Conservation (phyloP, 2,113 vertebrate species). For the Poeciliopsis turrubarensis region DNA sequence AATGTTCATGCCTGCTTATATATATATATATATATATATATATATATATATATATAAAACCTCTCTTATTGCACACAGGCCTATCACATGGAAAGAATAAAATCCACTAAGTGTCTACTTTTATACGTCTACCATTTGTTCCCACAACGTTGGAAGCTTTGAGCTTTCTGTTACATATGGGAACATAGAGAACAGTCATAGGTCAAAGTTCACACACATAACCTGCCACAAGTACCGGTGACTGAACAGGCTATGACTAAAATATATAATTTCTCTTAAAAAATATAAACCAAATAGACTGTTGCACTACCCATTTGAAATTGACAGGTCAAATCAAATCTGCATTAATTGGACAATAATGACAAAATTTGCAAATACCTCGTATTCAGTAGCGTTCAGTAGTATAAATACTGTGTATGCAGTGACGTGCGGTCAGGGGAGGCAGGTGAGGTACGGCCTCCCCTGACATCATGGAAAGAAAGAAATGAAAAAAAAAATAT, state of each 20-base stretch:
- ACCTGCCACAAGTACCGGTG: no score
- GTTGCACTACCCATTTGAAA: neutral
- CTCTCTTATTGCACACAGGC: neutral
- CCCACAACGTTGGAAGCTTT: neutral
- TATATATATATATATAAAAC: neutral
- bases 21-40: neutral
- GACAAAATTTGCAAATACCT: neutral
- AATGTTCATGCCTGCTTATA: neutral
- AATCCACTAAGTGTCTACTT: neutral
- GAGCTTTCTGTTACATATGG: neutral
- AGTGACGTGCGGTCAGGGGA: no score
- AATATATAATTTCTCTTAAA: no score
- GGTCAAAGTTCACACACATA: neutral
- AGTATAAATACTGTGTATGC: slow-evolving; percentile 35
- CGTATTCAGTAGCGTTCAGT: slow-evolving; percentile 9
- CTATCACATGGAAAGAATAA: neutral
- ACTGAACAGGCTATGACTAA: no score
- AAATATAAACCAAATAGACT: neutral
- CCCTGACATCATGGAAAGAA: no score
- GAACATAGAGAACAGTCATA: neutral
- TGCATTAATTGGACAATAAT: slow-evolving; percentile 6
- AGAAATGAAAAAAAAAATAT: no score
- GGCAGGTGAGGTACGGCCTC: no score
- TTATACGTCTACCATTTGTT: neutral
- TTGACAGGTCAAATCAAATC: neutral